phyloP scores from a whole-genome alignment of 2,113 vertebrate genomes.

The Pardalotus punctatus region DNA sequence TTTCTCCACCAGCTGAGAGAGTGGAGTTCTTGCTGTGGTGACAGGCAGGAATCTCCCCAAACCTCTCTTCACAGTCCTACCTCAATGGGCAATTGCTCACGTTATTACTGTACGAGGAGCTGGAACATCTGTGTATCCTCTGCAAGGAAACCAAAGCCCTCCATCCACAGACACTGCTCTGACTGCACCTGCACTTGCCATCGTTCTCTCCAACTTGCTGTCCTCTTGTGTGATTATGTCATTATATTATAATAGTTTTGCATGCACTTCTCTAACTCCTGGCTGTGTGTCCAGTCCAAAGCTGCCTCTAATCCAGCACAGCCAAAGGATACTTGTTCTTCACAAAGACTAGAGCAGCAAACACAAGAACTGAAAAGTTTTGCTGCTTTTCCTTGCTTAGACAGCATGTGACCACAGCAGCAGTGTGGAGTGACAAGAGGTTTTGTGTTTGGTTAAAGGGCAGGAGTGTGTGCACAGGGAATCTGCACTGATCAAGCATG shows the following conservation, averaged over 20 bases:
- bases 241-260: conserved; percentile 30
- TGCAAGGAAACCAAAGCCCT: not conserved
- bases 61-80: not conserved
- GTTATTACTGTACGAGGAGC: not conserved
- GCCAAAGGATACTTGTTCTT: not conserved
- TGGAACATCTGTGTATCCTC: not conserved
- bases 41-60: not conserved
- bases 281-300: not conserved
- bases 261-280: conserved; percentile 10
- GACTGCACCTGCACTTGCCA: not conserved
- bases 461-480: not conserved
- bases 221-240: conserved; percentile 17
- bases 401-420: not conserved
- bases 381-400: not conserved
- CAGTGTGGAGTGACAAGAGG: not conserved
- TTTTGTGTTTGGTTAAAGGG: not conserved
- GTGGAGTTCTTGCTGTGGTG: not conserved
- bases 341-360: conserved; percentile 17
- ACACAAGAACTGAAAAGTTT: conserved; percentile 7
- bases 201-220: not conserved
- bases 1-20: not conserved
- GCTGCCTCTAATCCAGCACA: conserved; percentile 23
- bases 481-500: not conserved
- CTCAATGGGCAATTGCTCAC: not conserved
- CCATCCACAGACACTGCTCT: not conserved